Evolutionary conservation across 2,113 vertebrate genomes (phyloP).

Genomic region (Campylorhamphus procurvoides): DNA sequence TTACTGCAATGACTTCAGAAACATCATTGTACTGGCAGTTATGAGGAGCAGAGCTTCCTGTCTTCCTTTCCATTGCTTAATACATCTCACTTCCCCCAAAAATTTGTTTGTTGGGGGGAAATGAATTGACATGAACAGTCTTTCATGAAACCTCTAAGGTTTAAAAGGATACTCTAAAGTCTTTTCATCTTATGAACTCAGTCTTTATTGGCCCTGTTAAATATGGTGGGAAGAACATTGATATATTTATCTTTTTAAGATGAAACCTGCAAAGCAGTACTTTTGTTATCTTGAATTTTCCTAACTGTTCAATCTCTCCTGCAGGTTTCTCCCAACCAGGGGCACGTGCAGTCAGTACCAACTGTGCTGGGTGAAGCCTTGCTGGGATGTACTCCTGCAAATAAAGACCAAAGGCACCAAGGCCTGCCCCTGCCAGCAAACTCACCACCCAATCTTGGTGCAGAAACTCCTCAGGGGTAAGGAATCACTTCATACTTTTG

Average conservation of each 20-base stretch:
- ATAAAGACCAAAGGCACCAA: constrained; percentile 74
- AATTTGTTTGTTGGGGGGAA: not conserved
- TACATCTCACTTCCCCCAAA: fast-evolving
- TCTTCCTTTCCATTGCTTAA: not conserved
- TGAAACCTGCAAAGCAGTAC: not conserved
- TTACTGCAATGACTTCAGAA: not conserved
- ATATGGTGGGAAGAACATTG: not conserved
- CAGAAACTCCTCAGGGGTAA: constrained; percentile 79
- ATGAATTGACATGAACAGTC: not conserved
- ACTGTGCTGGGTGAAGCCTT: constrained; percentile 74
- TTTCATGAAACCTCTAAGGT: not conserved
- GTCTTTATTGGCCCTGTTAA: not conserved
- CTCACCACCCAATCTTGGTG: constrained; percentile 77
- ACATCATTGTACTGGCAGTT: not conserved
- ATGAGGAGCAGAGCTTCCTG: not conserved
- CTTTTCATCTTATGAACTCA: not conserved
- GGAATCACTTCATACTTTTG: not conserved
- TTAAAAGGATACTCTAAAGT: not conserved
- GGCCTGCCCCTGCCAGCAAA: constrained; percentile 74
- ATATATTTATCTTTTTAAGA: not conserved
- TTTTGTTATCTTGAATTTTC: not conserved
- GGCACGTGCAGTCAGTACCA: constrained; percentile 73
- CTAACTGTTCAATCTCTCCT: not conserved
- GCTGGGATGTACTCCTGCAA: constrained; percentile 77
- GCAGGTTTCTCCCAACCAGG: constrained; percentile 64